A percentile compares a stretch with the other conserved stretches of the same genome.
Conservation (phyloP, 2,888 invertebrate species). For the Liodrosophila aerea region DNA sequence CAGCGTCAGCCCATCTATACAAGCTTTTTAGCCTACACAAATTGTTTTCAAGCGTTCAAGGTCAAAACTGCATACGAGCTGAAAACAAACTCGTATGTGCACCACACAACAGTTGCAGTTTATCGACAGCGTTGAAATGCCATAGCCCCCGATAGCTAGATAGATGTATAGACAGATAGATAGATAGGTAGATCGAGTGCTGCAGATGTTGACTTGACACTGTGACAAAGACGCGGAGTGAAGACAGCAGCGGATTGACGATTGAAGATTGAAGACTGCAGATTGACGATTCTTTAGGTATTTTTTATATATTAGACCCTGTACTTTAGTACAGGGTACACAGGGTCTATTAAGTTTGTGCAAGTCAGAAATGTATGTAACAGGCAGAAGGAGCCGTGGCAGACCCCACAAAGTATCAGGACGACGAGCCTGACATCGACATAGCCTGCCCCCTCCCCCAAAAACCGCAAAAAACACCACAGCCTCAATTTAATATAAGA, state of each 20-base stretch:
- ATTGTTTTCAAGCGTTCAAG: constrained; percentile 51
- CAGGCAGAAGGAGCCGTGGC: no score
- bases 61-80: constrained; percentile 58
- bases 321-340: no score
- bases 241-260: constrained; percentile 11
- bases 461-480: no score
- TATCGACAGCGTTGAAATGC: constrained; percentile 57
- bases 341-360: no score
- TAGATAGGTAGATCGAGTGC: constrained; percentile 31
- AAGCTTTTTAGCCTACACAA: constrained; percentile 38
- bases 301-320: no score
- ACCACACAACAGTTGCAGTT: constrained; percentile 25
- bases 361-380: no score
- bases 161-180: not conserved
- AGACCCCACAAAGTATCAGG: no score
- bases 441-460: no score
- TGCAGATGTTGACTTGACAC: constrained; percentile 53
- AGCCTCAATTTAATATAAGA: no score
- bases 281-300: constrained; percentile 16
- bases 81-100: constrained; percentile 41
- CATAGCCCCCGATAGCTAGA: constrained; percentile 23
- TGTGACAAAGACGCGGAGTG: constrained; percentile 31
- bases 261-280: constrained; percentile 20
- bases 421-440: no score
- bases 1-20: not conserved